Evolutionary conservation across 2,797 vertebrate species (phyloP).

Genomic region (Typhlichthys subterraneus): DNA sequence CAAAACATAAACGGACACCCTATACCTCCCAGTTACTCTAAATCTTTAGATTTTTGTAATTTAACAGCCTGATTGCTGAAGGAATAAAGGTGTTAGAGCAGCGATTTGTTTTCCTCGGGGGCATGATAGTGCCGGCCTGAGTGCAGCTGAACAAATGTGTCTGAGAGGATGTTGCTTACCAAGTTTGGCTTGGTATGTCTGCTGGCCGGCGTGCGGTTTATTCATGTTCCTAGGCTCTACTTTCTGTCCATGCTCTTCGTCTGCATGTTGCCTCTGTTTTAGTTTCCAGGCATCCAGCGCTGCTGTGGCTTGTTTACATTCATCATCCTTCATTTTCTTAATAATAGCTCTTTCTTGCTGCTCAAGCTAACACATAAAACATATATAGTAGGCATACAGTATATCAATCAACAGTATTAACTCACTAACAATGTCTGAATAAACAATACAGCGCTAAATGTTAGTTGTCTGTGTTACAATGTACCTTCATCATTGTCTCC

Average conservation of each 20-base stretch:
- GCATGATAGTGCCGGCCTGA: too few species aligned
- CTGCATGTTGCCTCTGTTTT: conserved; percentile 57
- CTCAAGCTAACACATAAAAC: conserved; percentile 81
- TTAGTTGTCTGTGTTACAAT: background rate
- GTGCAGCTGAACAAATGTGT: too few species aligned
- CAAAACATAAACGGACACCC: too few species aligned
- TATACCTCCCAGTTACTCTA: too few species aligned
- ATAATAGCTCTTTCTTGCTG: conserved; percentile 82
- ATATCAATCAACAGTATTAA: background rate
- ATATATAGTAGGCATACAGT: background rate
- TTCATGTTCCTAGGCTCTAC: too few species aligned
- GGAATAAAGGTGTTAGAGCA: too few species aligned
- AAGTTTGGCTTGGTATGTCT: conserved; percentile 19
- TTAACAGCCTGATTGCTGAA: too few species aligned
- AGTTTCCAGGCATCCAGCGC: conserved; percentile 85
- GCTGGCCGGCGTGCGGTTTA: conserved; percentile 33
- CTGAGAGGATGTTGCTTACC: conserved; percentile 29
- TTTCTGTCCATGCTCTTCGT: conserved; percentile 31
- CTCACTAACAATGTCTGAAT: background rate
- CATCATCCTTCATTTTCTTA: conserved; percentile 83
- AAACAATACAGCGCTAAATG: background rate
- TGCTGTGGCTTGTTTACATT: conserved; percentile 75
- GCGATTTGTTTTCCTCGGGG: too few species aligned
- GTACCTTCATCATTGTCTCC: conserved; percentile 88
- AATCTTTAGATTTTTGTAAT: too few species aligned